Conservation (phyloP, 2,888 invertebrate genomes). For the Theretra japonica region DNA sequence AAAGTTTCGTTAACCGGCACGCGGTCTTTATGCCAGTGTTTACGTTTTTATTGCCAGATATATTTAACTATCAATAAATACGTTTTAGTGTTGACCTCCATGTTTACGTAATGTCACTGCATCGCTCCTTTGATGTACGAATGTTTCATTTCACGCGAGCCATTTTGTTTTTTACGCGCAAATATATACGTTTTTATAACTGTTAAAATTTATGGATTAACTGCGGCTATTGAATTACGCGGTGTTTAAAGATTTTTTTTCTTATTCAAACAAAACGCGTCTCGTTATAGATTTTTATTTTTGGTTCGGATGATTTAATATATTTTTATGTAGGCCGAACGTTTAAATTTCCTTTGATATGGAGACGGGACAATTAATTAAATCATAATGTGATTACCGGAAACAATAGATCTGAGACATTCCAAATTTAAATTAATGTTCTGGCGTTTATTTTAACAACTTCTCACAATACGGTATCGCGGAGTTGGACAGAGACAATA, state of each 20-base stretch:
- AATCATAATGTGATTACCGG: not conserved
- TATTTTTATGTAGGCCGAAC: conserved; percentile 26
- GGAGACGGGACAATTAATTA: conserved; percentile 8
- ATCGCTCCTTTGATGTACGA: conserved; percentile 40
- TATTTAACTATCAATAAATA: conserved; percentile 32
- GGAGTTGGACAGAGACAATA: conserved; percentile 10
- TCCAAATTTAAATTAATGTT: not conserved
- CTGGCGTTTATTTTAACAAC: not conserved
- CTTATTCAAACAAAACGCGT: conserved; percentile 13
- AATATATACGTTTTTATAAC: conserved; percentile 38
- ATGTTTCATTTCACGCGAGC: conserved; percentile 39
- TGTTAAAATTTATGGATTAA: conserved; percentile 41
- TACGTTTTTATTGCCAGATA: conserved; percentile 29
- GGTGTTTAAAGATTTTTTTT: conserved; percentile 25
- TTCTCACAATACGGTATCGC: conserved; percentile 1
- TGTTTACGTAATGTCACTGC: conserved; percentile 37
- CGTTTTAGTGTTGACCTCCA: conserved; percentile 31
- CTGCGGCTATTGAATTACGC: conserved; percentile 33
- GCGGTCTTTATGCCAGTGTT: conserved; percentile 28
- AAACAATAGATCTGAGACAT: not conserved
- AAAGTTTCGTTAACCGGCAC: conserved; percentile 25
- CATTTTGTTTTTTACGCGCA: conserved; percentile 30
- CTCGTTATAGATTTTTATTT: conserved; percentile 24
- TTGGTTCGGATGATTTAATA: conserved; percentile 3
- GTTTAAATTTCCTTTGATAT: conserved; percentile 25